Base-by-base conservation (phyloP, 2,888 invertebrate species). In the Sthenelais limicola region DNA sequence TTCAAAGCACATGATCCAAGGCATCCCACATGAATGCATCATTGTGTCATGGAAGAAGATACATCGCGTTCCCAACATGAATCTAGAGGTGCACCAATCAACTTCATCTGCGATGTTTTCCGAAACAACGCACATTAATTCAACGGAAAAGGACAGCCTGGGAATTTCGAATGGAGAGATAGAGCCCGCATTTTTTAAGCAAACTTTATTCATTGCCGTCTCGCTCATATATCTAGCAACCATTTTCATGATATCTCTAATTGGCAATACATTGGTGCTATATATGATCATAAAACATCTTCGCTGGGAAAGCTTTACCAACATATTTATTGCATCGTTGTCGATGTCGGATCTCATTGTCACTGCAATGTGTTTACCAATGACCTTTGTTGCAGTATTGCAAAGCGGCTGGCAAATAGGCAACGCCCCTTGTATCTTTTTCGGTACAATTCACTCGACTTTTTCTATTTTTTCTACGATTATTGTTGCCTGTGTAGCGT, bases 221-320 rank as follows among this genome's bases (percentile, higher is more conserved):
- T 62, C 62, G 24, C 12, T 35, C 38, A 4, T 62, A 35, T 62
- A 62, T 24, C 62, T 62, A 15, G 28, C 24, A 9, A 35, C 24
- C 38, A 24, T 62, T 2, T 62, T 62, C 62, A 26, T 62, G 38
- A 26, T 15, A 1, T 62, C 67, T 4, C 5, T 67, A 18, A 3
- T 67, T 24, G 67, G 67, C 7, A 67, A 67, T 28, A 3, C 15
- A 28, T n/a, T 67, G 67, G 67, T 67, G 28, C 48, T 67, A 21
- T 48, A 67, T 28, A 48, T 67, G 24, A 15, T 67, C 12, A 18
- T 67, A 9, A 43, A 18, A 7, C 67, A 67, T 24, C 47, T 67
- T 1, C 47, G 48, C 7, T 47, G 47, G 28, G 18, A 43, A 1
- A 67, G 67, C n/a, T 67, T 15, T 1, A 47, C 67, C 18, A 67